Evolutionary conservation across 2,113 vertebrate genomes (phyloP).

Genomic region (Cromileptes altivelis): DNA sequence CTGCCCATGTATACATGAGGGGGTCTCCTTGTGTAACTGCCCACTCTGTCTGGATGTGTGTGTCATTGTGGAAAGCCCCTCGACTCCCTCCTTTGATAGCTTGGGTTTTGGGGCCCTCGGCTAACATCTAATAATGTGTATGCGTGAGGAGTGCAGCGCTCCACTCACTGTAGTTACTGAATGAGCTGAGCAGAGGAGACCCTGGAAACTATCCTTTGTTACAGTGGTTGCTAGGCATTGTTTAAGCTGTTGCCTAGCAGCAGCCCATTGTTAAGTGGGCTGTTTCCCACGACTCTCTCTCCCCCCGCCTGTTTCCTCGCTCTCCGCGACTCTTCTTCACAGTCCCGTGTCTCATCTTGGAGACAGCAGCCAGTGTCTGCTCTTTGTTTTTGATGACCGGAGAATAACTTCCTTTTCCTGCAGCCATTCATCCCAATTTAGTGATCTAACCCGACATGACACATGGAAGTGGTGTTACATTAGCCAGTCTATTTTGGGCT

Average conservation of each 20-base stretch:
- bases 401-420: slow-evolving; percentile 61
- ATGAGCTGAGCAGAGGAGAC: slow-evolving; percentile 36
- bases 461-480: slow-evolving; percentile 43
- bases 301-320: slow-evolving; percentile 14
- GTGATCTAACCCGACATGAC: slow-evolving; percentile 55
- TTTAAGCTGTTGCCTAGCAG: slow-evolving; percentile 76
- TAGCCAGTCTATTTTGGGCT: slow-evolving; percentile 34
- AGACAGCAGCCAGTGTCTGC: slow-evolving; percentile 42
- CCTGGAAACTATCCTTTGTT: slow-evolving; percentile 67
- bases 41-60: slow-evolving; percentile 29
- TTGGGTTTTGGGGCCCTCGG: slow-evolving; percentile 41
- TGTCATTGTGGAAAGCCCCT: slow-evolving; percentile 54
- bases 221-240: slow-evolving; percentile 66
- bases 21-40: slow-evolving; percentile 18
- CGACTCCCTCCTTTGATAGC: slow-evolving; percentile 25
- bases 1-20: slow-evolving; percentile 5
- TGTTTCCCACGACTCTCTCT: slow-evolving; percentile 75
- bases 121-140: slow-evolving; percentile 35
- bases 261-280: slow-evolving; percentile 61
- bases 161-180: slow-evolving; percentile 61
- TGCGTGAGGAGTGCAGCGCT: slow-evolving; percentile 4
- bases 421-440: slow-evolving; percentile 53
- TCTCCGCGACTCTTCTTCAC: slow-evolving; percentile 29
- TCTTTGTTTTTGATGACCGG: slow-evolving; percentile 50
- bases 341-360: slow-evolving; percentile 47